These are phyloP conservation scores for Alectura lathami DNA, from an alignment of 2,113 vertebrate genomes.

Conservation along the genomic window DNA sequence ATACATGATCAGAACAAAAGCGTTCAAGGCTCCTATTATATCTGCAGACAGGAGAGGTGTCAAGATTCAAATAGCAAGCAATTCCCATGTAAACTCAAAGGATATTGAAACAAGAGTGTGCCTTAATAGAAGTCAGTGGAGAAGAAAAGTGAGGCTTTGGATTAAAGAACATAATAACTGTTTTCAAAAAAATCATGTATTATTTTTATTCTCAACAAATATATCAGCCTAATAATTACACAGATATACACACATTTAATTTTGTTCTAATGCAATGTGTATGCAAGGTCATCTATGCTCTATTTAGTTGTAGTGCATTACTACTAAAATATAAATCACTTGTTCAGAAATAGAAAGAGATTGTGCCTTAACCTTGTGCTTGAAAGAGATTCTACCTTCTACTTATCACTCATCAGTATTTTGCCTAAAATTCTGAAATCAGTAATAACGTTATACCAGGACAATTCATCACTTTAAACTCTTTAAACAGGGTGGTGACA, in stretches of 20 bases:
- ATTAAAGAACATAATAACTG: background rate
- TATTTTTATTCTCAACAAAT: background rate
- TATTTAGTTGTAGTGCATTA: background rate
- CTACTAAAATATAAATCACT: background rate
- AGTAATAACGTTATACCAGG: background rate
- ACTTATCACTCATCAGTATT: background rate
- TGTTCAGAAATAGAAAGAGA: background rate
- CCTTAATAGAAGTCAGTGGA: background rate
- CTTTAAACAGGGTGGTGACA: fast-evolving
- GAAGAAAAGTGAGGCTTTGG: background rate
- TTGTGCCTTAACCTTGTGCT: background rate
- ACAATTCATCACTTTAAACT: background rate
- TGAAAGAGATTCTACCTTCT: background rate
- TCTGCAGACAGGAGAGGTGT: background rate
- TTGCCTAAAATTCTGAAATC: background rate
- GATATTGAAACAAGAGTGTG: background rate
- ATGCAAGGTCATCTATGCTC: background rate
- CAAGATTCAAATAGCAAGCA: fast-evolving
- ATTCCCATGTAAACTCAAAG: background rate
- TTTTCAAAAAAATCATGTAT: background rate
- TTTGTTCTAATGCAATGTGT: background rate
- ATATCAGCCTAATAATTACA: background rate
- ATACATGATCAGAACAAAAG: background rate
- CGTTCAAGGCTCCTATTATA: background rate
- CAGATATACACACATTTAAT: background rate